Evolutionary conservation across 2,113 vertebrate species (phyloP), one percentile per base, ranked within the genome.

Genomic region (Myrmecophaga tridactyla): DNA sequence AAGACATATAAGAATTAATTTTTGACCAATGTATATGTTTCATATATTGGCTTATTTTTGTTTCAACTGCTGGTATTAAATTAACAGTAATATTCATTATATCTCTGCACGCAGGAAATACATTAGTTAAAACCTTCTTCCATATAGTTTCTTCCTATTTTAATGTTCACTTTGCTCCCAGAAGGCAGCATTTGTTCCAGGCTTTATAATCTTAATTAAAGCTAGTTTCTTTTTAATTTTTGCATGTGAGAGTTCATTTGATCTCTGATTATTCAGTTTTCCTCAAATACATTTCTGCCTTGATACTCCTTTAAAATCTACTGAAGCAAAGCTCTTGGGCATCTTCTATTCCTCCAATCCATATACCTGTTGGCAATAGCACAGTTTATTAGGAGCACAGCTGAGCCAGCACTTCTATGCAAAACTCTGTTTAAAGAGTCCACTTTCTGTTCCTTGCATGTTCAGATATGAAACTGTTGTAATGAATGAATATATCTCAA

Each of bases 271-370:
- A 4, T 46, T 41, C 89, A 6, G 86, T 36, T 90, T 31, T 31
- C 41, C 60, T 88, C 41, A 29, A 41, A 78, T 6, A 34, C 2
- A 18, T 86, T 58, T 43, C 17, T 72, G 51, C 17, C 10, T 73
- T 21, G 17, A 36, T 10, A 36, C 29, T 2, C 23, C 8, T 89
- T 20, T 21, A n/a, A 36, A 62, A 65, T 63, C 25, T 76, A 23
- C 1, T 76, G 25, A 90, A 82, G 21, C 4, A 20, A 41, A 36
- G 9, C 58, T 83, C 8, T 78, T 51, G 72, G 14, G 75, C 7
- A 2, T 58, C 7, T 56, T 60, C 7, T 53, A 31, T 46, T 41
- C 6, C 2, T 13, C 2, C 13, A 65, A 1, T 2, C 1, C 7
- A 21, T 23, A 8, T 14, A 70, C 3, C n/a, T 14, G 5, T 11